Base-by-base conservation (phyloP, 2,113 vertebrate genomes). In the Pluvialis apricaria region DNA sequence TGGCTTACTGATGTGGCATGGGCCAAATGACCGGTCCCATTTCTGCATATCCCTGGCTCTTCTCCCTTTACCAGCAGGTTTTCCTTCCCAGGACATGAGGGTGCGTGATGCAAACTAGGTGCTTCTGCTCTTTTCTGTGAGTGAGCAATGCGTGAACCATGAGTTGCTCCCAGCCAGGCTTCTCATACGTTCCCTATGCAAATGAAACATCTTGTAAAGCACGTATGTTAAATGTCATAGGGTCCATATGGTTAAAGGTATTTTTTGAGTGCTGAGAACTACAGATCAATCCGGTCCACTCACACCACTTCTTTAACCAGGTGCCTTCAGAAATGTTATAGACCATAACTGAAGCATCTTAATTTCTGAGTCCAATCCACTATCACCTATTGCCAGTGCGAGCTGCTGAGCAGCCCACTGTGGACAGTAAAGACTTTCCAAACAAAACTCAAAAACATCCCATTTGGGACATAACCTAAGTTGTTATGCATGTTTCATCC, bases 181-280 rank as follows among this genome's bases (percentile, higher is more conserved):
- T 61, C 77, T 91, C 28, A 64, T 40, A 79, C 11, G 5, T 83
- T 89, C 70, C 22, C 21, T 77, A 84, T 91, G 90, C 81, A 96
- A 94, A 96, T 85, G 57, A 69, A 90, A 57, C 90, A 82, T 79
- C 91, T 82, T 94, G 81, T 31, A 89, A 64, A 82, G 70, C 77
- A 90, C 45, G 57, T 87, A 79, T 69, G 57, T 44, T 65, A 85
- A 81, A 82, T 93, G 40, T 65, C 78, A 82, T 7, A 36, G 61
- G 18, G 31, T 44, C 84, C 91, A 77, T 85, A 92, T 36, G 32
- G 54, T 55, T 79, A 77, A 77, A 87, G 42, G 79, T 57, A n/a
- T 68, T 80, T 95, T 49, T 49, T 85, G 60, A 72, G 36, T 26
- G 34, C 70, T 75, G 32, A 82, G 66, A 89, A 36, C 89, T 86